Percentiles rank a stretch among this genome's conserved stretches.
Evolutionary conservation across 2,888 invertebrate genomes (phyloP).

Genomic region (Cantharis rustica): DNA sequence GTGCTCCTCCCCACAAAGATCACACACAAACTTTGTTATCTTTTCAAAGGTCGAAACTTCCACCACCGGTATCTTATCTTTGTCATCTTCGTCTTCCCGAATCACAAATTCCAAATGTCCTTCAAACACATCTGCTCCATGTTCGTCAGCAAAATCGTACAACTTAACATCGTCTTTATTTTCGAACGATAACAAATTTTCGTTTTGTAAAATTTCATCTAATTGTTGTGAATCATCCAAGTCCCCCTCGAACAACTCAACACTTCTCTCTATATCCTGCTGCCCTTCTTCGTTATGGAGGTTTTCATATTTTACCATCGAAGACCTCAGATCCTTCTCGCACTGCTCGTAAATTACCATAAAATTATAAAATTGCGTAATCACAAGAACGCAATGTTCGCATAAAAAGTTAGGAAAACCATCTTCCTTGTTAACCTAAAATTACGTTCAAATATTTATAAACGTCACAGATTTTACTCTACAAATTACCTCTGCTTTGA

Average conservation of each 20-base stretch:
- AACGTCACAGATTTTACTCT: not conserved
- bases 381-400: slow-evolving; percentile 26
- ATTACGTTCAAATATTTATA: not conserved
- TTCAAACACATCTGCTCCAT: not conserved
- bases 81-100: not conserved
- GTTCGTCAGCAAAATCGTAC: not conserved
- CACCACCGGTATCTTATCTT: not conserved
- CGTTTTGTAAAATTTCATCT: not conserved
- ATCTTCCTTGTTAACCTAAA: slow-evolving; percentile 25
- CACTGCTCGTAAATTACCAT: slow-evolving; percentile 31
- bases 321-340: slow-evolving; percentile 7
- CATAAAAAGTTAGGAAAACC: slow-evolving; percentile 29
- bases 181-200: not conserved
- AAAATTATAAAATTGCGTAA: slow-evolving; percentile 36
- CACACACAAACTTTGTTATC: slow-evolving; percentile 26
- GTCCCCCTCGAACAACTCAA: not conserved
- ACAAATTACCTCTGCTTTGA: slow-evolving; percentile 27
- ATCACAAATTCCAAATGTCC: not conserved
- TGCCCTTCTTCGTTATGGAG: not conserved
- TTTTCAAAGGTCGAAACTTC: slow-evolving; percentile 1
- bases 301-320: not conserved
- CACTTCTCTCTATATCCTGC: not conserved
- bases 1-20: slow-evolving; percentile 24
- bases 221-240: not conserved
- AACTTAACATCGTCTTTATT: not conserved